A percentile compares a stretch with the other conserved stretches of the same genome.
Conservation (phyloP, 2,797 vertebrate genomes). For the Peromyscus attwateri region DNA sequence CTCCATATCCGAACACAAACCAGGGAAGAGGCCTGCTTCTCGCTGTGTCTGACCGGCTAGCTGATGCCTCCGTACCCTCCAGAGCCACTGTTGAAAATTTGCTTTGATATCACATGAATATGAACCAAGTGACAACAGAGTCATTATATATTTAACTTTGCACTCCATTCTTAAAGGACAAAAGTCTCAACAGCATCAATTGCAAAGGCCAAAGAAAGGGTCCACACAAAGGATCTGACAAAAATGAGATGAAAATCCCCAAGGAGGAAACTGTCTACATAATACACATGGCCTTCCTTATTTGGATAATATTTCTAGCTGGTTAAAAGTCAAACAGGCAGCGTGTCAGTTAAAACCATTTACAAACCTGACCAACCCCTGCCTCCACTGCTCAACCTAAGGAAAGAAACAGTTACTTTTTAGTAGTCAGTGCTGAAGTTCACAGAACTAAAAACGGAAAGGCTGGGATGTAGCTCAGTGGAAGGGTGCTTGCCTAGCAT, state of each 20-base stretch:
- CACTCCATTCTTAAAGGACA: background rate
- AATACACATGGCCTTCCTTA: slow-evolving; percentile 30
- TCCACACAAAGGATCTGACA: slow-evolving; percentile 67
- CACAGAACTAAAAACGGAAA: background rate
- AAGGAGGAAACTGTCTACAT: slow-evolving; percentile 63
- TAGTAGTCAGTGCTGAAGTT: slow-evolving; percentile 56
- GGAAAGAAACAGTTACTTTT: slow-evolving; percentile 72
- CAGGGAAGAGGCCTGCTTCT: slow-evolving; percentile 68
- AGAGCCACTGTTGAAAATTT: slow-evolving; percentile 68
- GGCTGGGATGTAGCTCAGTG: background rate
- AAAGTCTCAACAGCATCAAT: slow-evolving; percentile 48
- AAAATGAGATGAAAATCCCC: slow-evolving; percentile 60
- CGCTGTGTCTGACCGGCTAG: background rate
- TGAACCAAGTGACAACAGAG: slow-evolving; percentile 60
- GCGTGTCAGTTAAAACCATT: slow-evolving; percentile 69
- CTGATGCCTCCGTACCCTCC: background rate
- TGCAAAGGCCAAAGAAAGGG: background rate
- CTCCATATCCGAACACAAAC: slow-evolving; percentile 71
- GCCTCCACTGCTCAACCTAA: slow-evolving; percentile 61
- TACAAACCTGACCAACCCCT: slow-evolving; percentile 33
- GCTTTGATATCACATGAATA: slow-evolving; percentile 63
- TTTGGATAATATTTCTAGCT: slow-evolving; percentile 42
- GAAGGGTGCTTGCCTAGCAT: background rate
- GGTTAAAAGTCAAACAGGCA: background rate
- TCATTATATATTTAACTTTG: slow-evolving; percentile 34